phyloP scores from a whole-genome alignment of 2,888 invertebrate genomes.

The Iphiclides podalirius region DNA sequence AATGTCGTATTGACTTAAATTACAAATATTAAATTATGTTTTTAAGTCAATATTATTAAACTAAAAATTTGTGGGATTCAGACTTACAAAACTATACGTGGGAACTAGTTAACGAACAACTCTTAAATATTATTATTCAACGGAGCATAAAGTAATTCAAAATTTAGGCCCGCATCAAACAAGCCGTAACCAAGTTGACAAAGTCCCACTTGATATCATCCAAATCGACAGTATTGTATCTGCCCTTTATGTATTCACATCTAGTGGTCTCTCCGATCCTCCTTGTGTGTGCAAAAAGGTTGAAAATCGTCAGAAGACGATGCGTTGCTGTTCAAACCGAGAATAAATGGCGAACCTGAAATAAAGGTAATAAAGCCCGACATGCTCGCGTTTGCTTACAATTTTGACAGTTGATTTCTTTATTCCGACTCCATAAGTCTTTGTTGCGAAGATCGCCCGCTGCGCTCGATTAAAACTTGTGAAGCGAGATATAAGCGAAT shows the following conservation, averaged over 20 bases:
- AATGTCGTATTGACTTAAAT: too few species aligned
- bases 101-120: too few species aligned
- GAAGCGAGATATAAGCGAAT: slow-evolving; percentile 5
- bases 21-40: too few species aligned
- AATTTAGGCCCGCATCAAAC: too few species aligned
- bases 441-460: slow-evolving; percentile 28
- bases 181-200: slow-evolving; percentile 9
- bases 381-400: slow-evolving; percentile 44
- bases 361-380: slow-evolving; percentile 37
- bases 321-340: slow-evolving; percentile 48
- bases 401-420: slow-evolving; percentile 70
- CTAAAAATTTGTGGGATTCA: too few species aligned
- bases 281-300: slow-evolving; percentile 57
- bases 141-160: too few species aligned
- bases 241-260: slow-evolving; percentile 49
- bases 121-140: too few species aligned
- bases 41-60: too few species aligned
- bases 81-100: too few species aligned
- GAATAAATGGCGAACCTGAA: slow-evolving; percentile 53
- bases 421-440: slow-evolving; percentile 56
- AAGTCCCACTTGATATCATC: neutral
- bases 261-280: slow-evolving; percentile 45
- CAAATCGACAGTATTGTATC: too few species aligned
- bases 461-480: slow-evolving; percentile 39
- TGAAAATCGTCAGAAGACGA: slow-evolving; percentile 61